These are phyloP conservation scores for Eretmodus cyanostictus DNA, from an alignment of 2,113 vertebrate species.

Conservation along the genomic window DNA sequence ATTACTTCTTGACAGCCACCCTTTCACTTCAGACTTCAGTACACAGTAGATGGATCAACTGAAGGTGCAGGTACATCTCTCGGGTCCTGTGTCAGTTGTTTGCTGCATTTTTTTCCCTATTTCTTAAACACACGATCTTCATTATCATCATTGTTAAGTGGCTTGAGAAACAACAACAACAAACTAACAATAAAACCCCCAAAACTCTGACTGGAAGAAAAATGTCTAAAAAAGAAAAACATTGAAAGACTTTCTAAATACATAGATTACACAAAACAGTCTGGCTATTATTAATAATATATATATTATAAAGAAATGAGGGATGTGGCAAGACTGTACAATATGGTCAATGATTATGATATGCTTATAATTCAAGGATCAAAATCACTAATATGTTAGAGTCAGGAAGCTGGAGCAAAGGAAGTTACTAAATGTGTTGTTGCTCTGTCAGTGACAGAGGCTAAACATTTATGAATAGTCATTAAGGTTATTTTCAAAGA, in stretches of 20 bases:
- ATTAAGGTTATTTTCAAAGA: not conserved
- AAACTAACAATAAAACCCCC: rapidly evolving
- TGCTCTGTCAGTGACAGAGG: not conserved
- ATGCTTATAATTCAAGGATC: not conserved
- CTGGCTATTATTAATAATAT: not conserved
- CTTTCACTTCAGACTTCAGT: not conserved
- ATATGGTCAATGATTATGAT: not conserved
- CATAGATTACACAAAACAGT: not conserved
- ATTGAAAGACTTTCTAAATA: not conserved
- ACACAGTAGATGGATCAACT: not conserved
- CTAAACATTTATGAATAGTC: not conserved
- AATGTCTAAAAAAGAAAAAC: not conserved
- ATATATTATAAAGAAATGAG: not conserved
- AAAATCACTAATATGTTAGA: not conserved
- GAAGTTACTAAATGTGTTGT: not conserved
- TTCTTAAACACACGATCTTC: not conserved
- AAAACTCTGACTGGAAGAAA: not conserved
- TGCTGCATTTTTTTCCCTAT: rapidly evolving
- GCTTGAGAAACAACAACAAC: not conserved
- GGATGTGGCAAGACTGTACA: not conserved
- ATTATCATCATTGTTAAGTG: not conserved
- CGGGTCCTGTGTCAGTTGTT: not conserved
- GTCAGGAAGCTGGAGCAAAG: not conserved
- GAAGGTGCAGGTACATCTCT: not conserved
- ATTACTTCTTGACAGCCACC: not conserved